These are phyloP conservation scores for Lagodon rhomboides DNA, from an alignment of 2,797 vertebrate genomes.

Conservation along the genomic window DNA sequence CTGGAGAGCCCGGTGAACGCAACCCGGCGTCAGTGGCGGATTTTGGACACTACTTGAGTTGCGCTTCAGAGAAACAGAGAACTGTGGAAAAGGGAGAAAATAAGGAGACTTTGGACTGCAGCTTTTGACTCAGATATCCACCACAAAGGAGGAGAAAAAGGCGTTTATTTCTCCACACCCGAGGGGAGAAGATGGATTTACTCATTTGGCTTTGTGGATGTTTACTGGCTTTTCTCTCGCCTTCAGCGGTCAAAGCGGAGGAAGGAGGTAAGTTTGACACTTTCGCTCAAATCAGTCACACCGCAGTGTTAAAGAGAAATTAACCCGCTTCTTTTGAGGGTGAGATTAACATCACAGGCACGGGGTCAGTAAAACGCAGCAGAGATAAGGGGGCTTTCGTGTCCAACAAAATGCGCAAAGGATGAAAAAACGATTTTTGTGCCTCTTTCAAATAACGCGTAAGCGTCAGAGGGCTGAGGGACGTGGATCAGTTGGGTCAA, in stretches of 20 bases:
- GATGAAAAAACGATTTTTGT: background rate
- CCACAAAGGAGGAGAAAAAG: conserved; percentile 18
- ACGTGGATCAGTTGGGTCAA: background rate
- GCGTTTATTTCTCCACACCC: conserved; percentile 23
- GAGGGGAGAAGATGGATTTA: conserved; percentile 76
- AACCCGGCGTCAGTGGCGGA: conserved; percentile 27
- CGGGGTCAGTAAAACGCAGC: background rate
- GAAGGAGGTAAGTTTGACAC: conserved; percentile 79
- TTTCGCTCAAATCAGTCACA: conserved; percentile 42
- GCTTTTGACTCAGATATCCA: conserved; percentile 16
- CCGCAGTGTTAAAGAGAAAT: conserved; percentile 24
- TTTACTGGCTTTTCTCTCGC: conserved; percentile 71
- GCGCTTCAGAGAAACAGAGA: conserved; percentile 34
- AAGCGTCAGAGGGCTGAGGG: background rate
- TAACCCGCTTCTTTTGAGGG: background rate
- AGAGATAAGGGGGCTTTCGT: background rate
- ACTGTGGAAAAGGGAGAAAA: conserved; percentile 23
- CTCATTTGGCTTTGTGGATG: conserved; percentile 77
- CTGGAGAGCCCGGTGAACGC: conserved; percentile 48
- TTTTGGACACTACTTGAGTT: conserved; percentile 41
- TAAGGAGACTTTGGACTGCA: conserved; percentile 32
- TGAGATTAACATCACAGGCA: background rate
- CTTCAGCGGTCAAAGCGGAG: conserved; percentile 59
- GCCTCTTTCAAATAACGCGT: too few relatives aligned
- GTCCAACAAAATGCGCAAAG: background rate